phyloP scores from a whole-genome alignment of 2,113 vertebrate species.

The Pterocles gutturalis region DNA sequence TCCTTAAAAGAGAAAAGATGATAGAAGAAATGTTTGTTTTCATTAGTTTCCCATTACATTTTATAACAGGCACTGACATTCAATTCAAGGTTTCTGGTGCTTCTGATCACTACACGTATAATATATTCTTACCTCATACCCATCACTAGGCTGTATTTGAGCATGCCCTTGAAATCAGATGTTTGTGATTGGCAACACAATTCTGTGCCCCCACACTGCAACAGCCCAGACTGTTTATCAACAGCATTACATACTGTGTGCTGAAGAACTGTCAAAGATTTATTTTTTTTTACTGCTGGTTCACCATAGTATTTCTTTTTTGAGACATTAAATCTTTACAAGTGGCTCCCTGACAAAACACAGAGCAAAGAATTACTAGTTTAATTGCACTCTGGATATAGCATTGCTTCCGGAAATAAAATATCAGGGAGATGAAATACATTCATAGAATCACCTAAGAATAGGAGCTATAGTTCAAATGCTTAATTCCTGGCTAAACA shows the following conservation, averaged over 20 bases:
- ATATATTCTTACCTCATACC: background rate
- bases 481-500: background rate
- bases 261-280: background rate
- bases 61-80: background rate
- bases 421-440: background rate
- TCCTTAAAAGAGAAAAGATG: slow-evolving; percentile 72
- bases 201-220: background rate
- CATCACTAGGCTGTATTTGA: background rate
- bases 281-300: background rate
- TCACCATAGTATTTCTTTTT: background rate
- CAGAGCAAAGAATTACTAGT: background rate
- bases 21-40: background rate
- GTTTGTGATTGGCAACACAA: background rate
- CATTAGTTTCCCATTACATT: background rate
- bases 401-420: background rate
- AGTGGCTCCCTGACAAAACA: background rate
- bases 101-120: background rate
- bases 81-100: background rate
- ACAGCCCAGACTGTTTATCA: background rate
- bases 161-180: background rate
- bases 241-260: background rate
- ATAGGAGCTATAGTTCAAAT: background rate
- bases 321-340: slow-evolving; percentile 12
- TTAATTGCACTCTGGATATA: background rate
- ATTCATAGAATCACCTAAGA: background rate